Percentiles rank a stretch among this genome's conserved stretches.
Conservation (phyloP, 2,888 invertebrate genomes). For the Vandiemenella viatica region DNA sequence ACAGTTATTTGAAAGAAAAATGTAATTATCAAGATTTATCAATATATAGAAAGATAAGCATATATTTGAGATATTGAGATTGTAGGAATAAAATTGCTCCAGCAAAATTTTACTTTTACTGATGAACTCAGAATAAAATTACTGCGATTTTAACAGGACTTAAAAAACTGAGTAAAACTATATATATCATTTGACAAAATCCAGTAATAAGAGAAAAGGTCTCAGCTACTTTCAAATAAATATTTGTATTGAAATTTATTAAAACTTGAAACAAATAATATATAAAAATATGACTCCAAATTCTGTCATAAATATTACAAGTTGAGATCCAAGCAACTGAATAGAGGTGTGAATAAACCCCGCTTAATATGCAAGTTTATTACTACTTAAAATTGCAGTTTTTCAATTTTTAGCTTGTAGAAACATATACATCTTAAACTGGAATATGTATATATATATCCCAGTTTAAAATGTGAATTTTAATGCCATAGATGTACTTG, state of each 20-base stretch:
- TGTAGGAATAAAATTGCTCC: not conserved
- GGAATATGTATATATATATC: too few relatives aligned
- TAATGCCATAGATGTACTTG: too few relatives aligned
- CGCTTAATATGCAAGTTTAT: too few relatives aligned
- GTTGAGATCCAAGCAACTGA: too few relatives aligned
- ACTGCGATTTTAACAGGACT: not conserved
- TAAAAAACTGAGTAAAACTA: not conserved
- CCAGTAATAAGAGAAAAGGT: not conserved
- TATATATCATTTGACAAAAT: not conserved
- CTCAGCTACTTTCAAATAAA: not conserved
- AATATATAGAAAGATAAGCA: not conserved
- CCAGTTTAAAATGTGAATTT: too few relatives aligned
- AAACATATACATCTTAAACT: too few relatives aligned
- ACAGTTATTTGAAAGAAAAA: not conserved
- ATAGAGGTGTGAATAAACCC: too few relatives aligned
- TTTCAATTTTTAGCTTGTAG: too few relatives aligned
- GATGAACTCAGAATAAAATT: not conserved
- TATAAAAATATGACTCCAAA: not conserved
- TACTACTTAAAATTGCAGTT: too few relatives aligned
- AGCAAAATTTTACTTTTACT: not conserved
- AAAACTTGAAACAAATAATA: not conserved
- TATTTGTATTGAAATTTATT: not conserved
- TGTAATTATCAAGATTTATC: not conserved
- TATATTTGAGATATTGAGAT: not conserved
- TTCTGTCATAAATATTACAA: not conserved